A percentile compares a stretch with the other conserved stretches of the same genome.
These are phyloP conservation scores for Ctena decussata DNA, from an alignment of 2,888 invertebrate genomes.

Conservation along the genomic window DNA sequence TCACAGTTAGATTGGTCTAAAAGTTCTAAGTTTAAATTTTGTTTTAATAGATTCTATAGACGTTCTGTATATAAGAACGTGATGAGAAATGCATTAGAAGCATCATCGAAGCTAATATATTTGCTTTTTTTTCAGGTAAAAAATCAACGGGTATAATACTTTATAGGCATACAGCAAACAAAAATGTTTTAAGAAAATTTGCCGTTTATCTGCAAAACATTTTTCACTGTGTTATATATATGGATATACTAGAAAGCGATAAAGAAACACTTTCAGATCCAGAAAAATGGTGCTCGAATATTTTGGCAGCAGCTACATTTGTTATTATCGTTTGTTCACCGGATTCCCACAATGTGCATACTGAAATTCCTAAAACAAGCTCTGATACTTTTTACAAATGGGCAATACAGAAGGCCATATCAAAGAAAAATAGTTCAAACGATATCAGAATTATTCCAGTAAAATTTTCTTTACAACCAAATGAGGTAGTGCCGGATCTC, in stretches of 20 bases:
- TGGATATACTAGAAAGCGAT: not conserved
- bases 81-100: too few species aligned
- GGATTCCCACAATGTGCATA: not conserved
- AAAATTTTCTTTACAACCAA: not conserved
- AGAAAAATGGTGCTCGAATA: not conserved
- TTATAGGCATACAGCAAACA: not conserved
- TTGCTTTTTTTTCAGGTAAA: not conserved
- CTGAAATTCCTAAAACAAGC: not conserved
- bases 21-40: too few species aligned
- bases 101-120: too few species aligned
- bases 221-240: not conserved
- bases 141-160: not conserved
- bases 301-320: not conserved
- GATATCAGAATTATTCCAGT: not conserved
- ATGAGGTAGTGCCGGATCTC: not conserved
- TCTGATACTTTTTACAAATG: not conserved
- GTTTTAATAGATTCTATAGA: too few species aligned
- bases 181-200: not conserved
- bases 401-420: not conserved
- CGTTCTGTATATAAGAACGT: too few species aligned
- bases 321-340: conserved; percentile 28
- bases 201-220: not conserved
- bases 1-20: too few species aligned
- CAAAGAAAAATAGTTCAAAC: not conserved
- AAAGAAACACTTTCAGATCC: too few species aligned